Evolutionary conservation across 2,888 invertebrate genomes (phyloP), one percentile per base, ranked within the genome.

Genomic region (Chirona hameri): DNA sequence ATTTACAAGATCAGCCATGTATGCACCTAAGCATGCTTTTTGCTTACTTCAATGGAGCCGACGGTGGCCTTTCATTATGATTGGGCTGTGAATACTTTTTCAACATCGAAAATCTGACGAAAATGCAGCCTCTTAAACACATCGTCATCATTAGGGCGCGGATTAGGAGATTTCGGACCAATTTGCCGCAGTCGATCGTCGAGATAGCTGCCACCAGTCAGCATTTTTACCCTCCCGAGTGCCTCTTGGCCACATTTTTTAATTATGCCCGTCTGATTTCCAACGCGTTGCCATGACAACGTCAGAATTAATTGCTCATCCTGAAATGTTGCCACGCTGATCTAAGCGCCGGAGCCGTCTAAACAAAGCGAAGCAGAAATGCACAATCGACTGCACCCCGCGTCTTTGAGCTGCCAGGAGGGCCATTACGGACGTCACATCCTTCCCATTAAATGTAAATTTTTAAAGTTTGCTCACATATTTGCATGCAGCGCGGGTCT

Each of bases 201-300:
- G 76, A 39, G 39, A 39, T 29, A 29, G 39, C 76, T 76, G 31
- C 39, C 29, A 9, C 76, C 76, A 76, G 31, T 76, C 76, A 76
- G 39, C 39, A 76, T 39, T 76, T 76, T 76, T 76, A 76, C 31
- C 39, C 76, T 29, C 39, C 27, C 76, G 7, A 21, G 39, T 39
- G 76, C 76, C 76, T 39, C 76, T 76, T 76, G 39, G 31, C 76
- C 76, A 76, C 39, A 29, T 76, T 76, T 69, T 72, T 76, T 76
- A 76, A 76, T 76, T 39, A 39, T 39, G 39, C 24, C 31, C 18
- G 31, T 76, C 39, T 18, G 76, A 76, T 31, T 39, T 76, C 10
- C 14, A 39, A 76, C 29, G 12, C 31, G 76, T 76, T 76, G 76
- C 27, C 76, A 76, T 76, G 21, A 39, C 21, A 15, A 76, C 76